Evolutionary conservation across 2,797 vertebrate species (phyloP).

Genomic region (Leptatherina wallacei): DNA sequence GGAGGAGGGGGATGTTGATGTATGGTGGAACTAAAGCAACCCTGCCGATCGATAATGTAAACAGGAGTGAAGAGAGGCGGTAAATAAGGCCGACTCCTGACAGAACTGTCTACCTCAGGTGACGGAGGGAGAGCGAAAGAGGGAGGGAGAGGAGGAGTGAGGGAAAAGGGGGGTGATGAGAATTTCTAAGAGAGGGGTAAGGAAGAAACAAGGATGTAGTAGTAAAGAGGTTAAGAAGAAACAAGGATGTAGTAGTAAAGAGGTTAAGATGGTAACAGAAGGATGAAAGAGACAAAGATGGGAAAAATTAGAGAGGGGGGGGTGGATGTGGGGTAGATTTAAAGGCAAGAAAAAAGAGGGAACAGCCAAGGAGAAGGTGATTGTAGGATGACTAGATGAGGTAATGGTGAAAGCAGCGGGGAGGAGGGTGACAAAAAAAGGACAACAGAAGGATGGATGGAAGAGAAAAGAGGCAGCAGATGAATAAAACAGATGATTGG

Average conservation of each 20-base stretch:
- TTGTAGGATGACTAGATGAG: slow-evolving; percentile 40
- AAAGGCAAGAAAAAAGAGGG: background rate
- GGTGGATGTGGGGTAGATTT: background rate
- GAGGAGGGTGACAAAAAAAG: slow-evolving; percentile 43
- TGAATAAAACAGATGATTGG: slow-evolving; percentile 16
- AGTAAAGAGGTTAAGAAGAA: slow-evolving; percentile 14
- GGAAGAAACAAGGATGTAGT: slow-evolving; percentile 24
- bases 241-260: slow-evolving; percentile 24
- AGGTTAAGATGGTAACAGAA: slow-evolving; percentile 40
- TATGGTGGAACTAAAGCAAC: slow-evolving; percentile 85
- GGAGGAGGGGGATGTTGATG: slow-evolving; percentile 68
- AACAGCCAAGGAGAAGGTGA: background rate
- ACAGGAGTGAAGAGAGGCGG: slow-evolving; percentile 81
- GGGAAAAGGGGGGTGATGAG: slow-evolving; percentile 31
- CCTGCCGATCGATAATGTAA: slow-evolving; percentile 86
- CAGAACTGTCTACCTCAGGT: slow-evolving; percentile 81
- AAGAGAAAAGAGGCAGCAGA: background rate
- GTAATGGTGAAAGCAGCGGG: slow-evolving; percentile 46
- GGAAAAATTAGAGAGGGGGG: slow-evolving; percentile 5
- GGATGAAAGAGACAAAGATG: slow-evolving; percentile 23
- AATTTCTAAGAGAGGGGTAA: slow-evolving; percentile 45
- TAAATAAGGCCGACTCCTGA: slow-evolving; percentile 82
- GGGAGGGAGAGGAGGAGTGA: slow-evolving; percentile 14
- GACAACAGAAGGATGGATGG: slow-evolving; percentile 31
- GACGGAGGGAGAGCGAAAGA: slow-evolving; percentile 63